Percentiles rank a stretch among this genome's conserved stretches.
These are phyloP conservation scores for Apeltes quadracus DNA, from an alignment of 2,113 vertebrate species.

Conservation along the genomic window DNA sequence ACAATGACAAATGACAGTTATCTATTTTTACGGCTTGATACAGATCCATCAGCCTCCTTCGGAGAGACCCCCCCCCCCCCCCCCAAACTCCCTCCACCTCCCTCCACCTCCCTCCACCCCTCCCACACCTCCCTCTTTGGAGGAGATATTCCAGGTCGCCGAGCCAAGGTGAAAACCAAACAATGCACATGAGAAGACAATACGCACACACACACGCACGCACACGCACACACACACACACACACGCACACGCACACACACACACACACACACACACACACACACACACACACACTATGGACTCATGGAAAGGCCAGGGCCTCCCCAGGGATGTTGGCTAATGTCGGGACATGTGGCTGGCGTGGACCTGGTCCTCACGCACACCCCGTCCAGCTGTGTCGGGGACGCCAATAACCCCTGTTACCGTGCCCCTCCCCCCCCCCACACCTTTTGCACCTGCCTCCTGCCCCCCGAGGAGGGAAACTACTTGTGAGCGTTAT, in stretches of 20 bases:
- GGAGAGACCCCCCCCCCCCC: slow-evolving; percentile 50
- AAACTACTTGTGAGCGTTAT: slow-evolving; percentile 83
- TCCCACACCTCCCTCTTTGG: slow-evolving; percentile 52
- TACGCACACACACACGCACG: background rate
- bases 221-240: background rate
- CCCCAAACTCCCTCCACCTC: slow-evolving; percentile 42
- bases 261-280: slow-evolving; percentile 1
- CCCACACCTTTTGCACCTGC: background rate
- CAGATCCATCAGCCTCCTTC: slow-evolving; percentile 68
- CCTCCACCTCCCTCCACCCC: slow-evolving; percentile 33
- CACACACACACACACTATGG: slow-evolving; percentile 27
- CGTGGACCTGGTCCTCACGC: slow-evolving; percentile 55
- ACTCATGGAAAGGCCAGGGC: slow-evolving; percentile 72
- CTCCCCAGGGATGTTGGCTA: slow-evolving; percentile 66
- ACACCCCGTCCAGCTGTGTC: slow-evolving; percentile 70
- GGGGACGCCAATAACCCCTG: slow-evolving; percentile 48
- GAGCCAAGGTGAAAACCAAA: slow-evolving; percentile 75
- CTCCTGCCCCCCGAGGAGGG: slow-evolving; percentile 59
- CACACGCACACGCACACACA: slow-evolving; percentile 7
- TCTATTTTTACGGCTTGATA: slow-evolving; percentile 72
- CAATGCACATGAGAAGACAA: slow-evolving; percentile 54
- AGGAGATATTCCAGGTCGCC: slow-evolving; percentile 75
- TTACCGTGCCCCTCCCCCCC: slow-evolving; percentile 28
- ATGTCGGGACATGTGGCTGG: slow-evolving; percentile 76
- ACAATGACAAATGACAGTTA: slow-evolving; percentile 74